Percentiles rank a stretch among this genome's conserved stretches.
Conservation (phyloP, 2,113 vertebrate genomes). For the Indicator maculatus region DNA sequence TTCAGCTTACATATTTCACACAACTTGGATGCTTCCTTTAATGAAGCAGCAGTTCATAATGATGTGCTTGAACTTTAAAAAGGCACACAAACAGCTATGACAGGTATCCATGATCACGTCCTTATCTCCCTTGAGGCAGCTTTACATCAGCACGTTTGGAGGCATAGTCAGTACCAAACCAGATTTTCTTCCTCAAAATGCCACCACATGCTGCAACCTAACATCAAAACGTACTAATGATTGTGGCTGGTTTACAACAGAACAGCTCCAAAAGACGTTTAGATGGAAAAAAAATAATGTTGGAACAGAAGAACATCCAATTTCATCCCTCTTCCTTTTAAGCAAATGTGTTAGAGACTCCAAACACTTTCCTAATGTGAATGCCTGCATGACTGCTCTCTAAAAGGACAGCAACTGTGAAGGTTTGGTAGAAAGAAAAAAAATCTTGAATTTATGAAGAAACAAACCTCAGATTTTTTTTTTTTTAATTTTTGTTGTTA, state of each 20-base stretch:
- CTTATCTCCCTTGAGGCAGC: slow-evolving; percentile 10
- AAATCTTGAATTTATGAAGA: not conserved
- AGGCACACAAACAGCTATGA: slow-evolving; percentile 7
- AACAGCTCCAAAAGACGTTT: not conserved
- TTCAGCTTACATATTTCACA: not conserved
- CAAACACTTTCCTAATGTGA: not conserved
- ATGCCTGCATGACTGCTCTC: not conserved
- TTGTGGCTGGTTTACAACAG: not conserved
- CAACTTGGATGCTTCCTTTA: not conserved
- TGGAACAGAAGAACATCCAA: not conserved
- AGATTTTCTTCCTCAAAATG: slow-evolving; percentile 31
- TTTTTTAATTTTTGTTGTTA: not conserved
- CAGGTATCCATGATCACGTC: not conserved
- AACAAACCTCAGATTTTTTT: not conserved
- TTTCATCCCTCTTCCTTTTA: slow-evolving; percentile 6
- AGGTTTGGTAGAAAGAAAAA: not conserved
- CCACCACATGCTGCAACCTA: slow-evolving; percentile 13
- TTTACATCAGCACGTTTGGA: not conserved
- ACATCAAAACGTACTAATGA: not conserved
- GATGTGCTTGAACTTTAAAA: slow-evolving; percentile 3
- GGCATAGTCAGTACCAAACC: not conserved
- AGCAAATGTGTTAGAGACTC: not conserved
- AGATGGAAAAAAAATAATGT: not conserved
- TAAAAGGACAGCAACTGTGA: not conserved
- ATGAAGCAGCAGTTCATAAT: not conserved